phyloP scores from a whole-genome alignment of 2,797 vertebrate genomes.

The Trachops cirrhosus region DNA sequence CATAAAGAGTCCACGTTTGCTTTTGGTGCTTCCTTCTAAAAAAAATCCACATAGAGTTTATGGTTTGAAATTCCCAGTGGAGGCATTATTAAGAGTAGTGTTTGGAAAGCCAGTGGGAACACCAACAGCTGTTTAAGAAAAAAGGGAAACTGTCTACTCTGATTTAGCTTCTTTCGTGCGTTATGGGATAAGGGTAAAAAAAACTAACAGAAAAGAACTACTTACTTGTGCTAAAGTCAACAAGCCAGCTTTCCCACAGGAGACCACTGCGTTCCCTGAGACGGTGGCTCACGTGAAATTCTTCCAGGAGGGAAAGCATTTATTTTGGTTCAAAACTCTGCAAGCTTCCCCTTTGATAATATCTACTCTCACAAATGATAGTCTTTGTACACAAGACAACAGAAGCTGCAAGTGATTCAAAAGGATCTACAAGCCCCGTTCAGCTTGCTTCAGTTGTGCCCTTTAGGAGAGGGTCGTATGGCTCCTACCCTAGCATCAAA shows the following conservation, averaged over 20 bases:
- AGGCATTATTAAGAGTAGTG: background rate
- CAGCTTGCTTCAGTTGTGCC: background rate
- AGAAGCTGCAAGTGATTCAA: background rate
- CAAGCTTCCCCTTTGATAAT: background rate
- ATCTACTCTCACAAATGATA: background rate
- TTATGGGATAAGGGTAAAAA: background rate
- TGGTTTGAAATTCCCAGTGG: background rate
- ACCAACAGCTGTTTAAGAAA: background rate
- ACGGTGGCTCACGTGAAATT: background rate
- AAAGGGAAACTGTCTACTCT: background rate
- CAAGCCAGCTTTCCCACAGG: background rate
- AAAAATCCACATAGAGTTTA: background rate
- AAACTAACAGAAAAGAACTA: background rate
- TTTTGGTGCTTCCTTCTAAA: background rate
- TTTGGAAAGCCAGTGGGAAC: background rate
- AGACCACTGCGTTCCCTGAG: background rate
- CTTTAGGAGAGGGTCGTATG: background rate
- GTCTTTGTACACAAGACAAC: background rate
- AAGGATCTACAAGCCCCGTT: background rate
- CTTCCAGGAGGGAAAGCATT: background rate
- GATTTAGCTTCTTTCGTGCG: background rate
- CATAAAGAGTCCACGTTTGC: background rate
- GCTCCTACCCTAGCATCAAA: background rate
- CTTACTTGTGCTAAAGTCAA: background rate
- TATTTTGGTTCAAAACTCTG: constrained; percentile 27